Base-by-base conservation (phyloP, 2,888 invertebrate genomes). In the Auanema freiburgensis region DNA sequence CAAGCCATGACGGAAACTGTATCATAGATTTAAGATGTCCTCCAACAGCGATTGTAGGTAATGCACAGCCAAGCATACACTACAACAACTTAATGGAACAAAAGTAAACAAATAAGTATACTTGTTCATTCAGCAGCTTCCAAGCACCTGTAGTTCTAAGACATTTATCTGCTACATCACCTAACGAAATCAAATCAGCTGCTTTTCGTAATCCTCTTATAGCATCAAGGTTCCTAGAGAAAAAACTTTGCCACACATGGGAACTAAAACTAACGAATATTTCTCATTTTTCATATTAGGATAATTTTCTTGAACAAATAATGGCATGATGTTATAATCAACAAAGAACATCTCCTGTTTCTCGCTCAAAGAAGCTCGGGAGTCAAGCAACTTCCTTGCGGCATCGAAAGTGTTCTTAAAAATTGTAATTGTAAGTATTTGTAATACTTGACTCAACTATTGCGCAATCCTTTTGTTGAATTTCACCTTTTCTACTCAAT, bases 221-320 rank as follows among this genome's bases (percentile, higher is more conserved):
- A 25, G 89, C 85, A 77, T 90, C 88, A 16, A 75, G 79, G 11
- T 76, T 80, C 55, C 83, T 79, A 6, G 42, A 69, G 56, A 58
- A 53, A 23, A n/a, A 55, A 18, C 23, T 11, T 16, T 18, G 12
- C n/a, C 43, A 43, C 43, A 14, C 51, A n/a, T 18, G 12, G 12
- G 16, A 2, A 21, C 3, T n/a, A 59, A 44, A 21, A 59, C 59
- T 44, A 5, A 70, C 56, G 33, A 50, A 8, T 65, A 59, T 12
- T 65, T 60, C 4, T 70, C 65, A 55, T 69, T 73, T 23, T 60
- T 66, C 1, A 92, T 92, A 71, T 88, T 88, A 18, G 92, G 86
- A 85, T 98, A 99, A 86, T 97, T 98, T 85, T 99, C 97, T 80
- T 97, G 95, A 0, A 98, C 93, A 86, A 99, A 98, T 14, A 99